Evolutionary conservation across 1,140 invertebrate species (phyloP).

Genomic region (Drosophila parvula): DNA sequence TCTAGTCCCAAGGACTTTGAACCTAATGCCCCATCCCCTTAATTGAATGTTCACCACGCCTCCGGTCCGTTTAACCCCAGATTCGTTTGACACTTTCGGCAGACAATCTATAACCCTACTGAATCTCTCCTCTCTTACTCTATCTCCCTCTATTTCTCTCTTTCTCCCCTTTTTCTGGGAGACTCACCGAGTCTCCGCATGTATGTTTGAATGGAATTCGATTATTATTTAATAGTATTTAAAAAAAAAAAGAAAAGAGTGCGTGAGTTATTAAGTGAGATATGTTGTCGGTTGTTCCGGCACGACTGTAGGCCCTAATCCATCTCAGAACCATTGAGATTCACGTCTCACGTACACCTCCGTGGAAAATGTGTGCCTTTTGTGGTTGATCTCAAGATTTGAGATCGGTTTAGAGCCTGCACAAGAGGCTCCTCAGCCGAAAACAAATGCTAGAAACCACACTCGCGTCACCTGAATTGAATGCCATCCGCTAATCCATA

Average conservation of each 20-base stretch:
- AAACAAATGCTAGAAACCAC: slow-evolving; percentile 17
- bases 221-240: slow-evolving; percentile 40
- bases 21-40: slow-evolving; percentile 15
- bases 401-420: slow-evolving; percentile 5
- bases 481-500: slow-evolving; percentile 36
- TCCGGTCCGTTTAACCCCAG: slow-evolving; percentile 7
- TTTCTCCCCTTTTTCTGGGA: slow-evolving; percentile 7
- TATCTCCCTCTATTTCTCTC: slow-evolving; percentile 7
- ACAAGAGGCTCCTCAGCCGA: slow-evolving; percentile 1
- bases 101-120: slow-evolving; percentile 13
- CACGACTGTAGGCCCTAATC: slow-evolving; percentile 8
- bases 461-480: neutral
- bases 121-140: slow-evolving; percentile 17
- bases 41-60: slow-evolving; percentile 45
- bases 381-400: neutral
- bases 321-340: neutral
- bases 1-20: neutral
- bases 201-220: slow-evolving; percentile 50
- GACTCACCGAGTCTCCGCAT: slow-evolving; percentile 51
- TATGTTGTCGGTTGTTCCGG: slow-evolving; percentile 25
- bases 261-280: slow-evolving; percentile 1
- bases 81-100: slow-evolving; percentile 8
- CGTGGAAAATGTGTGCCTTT: neutral
- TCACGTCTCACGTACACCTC: too few species aligned
- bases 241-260: slow-evolving; percentile 17